These are phyloP conservation scores for Brachycybe producta DNA, from an alignment of 2,888 invertebrate species.

Conservation along the genomic window DNA sequence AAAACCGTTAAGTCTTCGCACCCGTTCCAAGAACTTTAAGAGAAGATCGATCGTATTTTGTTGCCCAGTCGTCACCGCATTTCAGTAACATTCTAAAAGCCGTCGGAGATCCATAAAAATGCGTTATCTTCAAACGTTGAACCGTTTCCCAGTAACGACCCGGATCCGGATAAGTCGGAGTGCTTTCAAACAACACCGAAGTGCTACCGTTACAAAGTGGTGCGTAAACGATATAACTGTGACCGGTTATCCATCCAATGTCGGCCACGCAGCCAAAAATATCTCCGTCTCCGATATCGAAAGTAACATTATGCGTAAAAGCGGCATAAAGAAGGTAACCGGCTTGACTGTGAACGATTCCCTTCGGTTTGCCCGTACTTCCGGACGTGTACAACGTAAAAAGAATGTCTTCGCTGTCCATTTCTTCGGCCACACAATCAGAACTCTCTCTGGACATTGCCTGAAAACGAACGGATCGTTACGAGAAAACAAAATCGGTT, in stretches of 20 bases:
- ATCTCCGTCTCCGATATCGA: constrained; percentile 34
- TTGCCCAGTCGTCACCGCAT: constrained; percentile 33
- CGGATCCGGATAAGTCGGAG: constrained; percentile 39
- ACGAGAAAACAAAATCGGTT: not conserved
- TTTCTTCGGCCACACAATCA: constrained; percentile 29
- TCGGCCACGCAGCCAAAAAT: constrained; percentile 41
- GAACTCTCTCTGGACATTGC: not conserved
- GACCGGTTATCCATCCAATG: constrained; percentile 40
- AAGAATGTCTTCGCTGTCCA: constrained; percentile 39
- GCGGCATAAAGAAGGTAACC: constrained; percentile 38
- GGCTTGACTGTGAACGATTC: constrained; percentile 36
- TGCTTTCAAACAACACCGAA: constrained; percentile 39
- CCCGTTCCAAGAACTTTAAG: constrained; percentile 35
- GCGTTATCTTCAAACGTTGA: constrained; percentile 36
- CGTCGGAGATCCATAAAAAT: constrained; percentile 41
- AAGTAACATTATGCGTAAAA: constrained; percentile 37
- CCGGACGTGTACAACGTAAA: constrained; percentile 43
- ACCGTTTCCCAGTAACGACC: constrained; percentile 35
- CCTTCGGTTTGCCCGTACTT: constrained; percentile 42
- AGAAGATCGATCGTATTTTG: constrained; percentile 37
- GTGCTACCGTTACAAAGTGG: constrained; percentile 40
- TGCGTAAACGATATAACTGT: constrained; percentile 40
- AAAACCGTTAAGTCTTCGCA: too few species aligned
- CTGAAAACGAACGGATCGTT: not conserved
- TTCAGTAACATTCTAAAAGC: constrained; percentile 38